Evolutionary conservation across 2,113 vertebrate genomes (phyloP).

Genomic region (Limanda limanda): DNA sequence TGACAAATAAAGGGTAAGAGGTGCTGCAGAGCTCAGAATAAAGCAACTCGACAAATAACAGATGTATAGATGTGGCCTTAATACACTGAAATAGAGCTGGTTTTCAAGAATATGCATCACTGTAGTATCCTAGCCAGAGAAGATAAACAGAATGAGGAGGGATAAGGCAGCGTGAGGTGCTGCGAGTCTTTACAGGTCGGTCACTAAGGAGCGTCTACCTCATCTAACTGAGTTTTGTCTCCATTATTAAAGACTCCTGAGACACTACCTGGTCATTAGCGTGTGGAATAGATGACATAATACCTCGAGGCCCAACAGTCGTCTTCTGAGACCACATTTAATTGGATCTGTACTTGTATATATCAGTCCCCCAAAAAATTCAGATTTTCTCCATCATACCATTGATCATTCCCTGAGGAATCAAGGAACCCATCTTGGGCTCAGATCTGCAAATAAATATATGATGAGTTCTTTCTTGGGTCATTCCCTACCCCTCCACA

Average conservation of each 20-base stretch:
- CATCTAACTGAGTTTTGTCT: background rate
- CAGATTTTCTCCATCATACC: no score
- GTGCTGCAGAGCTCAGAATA: constrained; percentile 29
- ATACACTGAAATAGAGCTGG: constrained; percentile 5
- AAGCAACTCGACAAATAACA: constrained; percentile 17
- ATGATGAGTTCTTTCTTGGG: no score
- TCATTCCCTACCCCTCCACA: no score
- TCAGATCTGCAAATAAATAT: no score
- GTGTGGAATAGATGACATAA: background rate
- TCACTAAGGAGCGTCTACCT: constrained; percentile 9
- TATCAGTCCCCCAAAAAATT: no score
- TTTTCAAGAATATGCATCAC: background rate
- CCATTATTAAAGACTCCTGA: background rate
- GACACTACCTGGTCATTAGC: background rate
- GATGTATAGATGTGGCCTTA: background rate
- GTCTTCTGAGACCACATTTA: no score
- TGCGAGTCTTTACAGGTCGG: constrained; percentile 28
- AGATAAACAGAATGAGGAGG: constrained; percentile 13
- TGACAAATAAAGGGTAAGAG: constrained; percentile 52
- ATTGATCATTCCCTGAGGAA: no score
- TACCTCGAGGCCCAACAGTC: background rate
- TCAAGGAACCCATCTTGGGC: no score
- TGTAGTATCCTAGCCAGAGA: background rate
- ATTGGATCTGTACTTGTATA: no score
- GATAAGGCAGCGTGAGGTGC: constrained; percentile 3